phyloP scores from a whole-genome alignment of 2,888 invertebrate genomes.

The Eulithis prunata region DNA sequence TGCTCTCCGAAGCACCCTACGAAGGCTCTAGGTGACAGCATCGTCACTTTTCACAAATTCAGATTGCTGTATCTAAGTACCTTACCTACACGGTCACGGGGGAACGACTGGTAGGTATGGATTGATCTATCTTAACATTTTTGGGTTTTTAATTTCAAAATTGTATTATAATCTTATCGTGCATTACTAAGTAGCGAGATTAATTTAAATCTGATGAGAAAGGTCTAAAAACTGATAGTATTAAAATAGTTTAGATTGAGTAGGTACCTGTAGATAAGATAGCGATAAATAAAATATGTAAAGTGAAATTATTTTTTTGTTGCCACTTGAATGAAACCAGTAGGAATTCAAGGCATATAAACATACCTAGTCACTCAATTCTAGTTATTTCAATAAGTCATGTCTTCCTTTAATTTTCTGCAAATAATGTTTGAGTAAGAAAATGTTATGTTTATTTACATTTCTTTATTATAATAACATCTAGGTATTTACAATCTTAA shows the following conservation, averaged over 20 bases:
- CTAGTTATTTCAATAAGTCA: neutral
- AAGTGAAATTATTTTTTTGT: no score
- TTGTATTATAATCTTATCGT: neutral
- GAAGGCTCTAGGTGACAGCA: no score
- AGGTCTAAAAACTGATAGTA: neutral
- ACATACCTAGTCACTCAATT: no score
- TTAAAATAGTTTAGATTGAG: neutral
- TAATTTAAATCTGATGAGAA: constrained; percentile 6
- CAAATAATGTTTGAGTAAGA: constrained; percentile 20
- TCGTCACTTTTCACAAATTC: no score
- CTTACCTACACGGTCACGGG: no score
- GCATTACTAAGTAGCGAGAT: constrained; percentile 1
- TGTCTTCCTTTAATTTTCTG: constrained; percentile 32
- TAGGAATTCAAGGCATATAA: no score
- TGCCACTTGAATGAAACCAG: no score
- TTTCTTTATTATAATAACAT: constrained; percentile 34
- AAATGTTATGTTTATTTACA: constrained; percentile 30
- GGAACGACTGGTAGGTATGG: no score
- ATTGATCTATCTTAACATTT: neutral
- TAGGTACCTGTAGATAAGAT: neutral
- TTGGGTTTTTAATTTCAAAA: neutral
- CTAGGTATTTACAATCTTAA: constrained; percentile 44
- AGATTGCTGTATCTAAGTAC: no score
- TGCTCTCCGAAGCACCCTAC: no score
- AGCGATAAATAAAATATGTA: neutral